A percentile compares a stretch with the other conserved stretches of the same genome.
These are phyloP conservation scores for Busseola fusca DNA, from an alignment of 2,888 invertebrate species.

Conservation along the genomic window DNA sequence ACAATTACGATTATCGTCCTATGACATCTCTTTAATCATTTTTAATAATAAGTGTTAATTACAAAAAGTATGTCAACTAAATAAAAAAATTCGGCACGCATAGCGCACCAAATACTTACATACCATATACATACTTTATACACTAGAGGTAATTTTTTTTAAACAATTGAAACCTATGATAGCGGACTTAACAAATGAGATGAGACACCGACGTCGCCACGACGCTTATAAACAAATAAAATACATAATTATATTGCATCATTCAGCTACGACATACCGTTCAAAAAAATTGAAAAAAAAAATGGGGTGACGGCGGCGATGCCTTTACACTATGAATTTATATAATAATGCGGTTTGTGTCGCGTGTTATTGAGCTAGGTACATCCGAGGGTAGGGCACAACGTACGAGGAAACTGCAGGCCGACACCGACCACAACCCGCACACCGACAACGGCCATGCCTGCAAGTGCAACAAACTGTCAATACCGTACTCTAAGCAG, in stretches of 20 bases:
- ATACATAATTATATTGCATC: constrained; percentile 63
- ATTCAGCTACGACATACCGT: constrained; percentile 54
- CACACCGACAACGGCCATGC: constrained; percentile 48
- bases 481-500: not conserved
- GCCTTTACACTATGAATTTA: constrained; percentile 72
- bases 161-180: constrained; percentile 75
- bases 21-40: constrained; percentile 78
- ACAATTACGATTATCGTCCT: constrained; percentile 82
- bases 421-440: constrained; percentile 13
- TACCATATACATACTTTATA: constrained; percentile 84
- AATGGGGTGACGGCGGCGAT: constrained; percentile 54
- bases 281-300: constrained; percentile 49
- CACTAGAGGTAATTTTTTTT: constrained; percentile 85
- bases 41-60: constrained; percentile 83
- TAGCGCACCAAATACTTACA: constrained; percentile 84
- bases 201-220: constrained; percentile 63
- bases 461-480: constrained; percentile 5
- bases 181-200: constrained; percentile 70
- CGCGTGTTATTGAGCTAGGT: constrained; percentile 54
- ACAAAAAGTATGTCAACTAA: constrained; percentile 87
- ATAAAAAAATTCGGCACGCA: constrained; percentile 85
- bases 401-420: constrained; percentile 19
- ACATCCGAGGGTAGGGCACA: constrained; percentile 35
- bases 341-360: constrained; percentile 70
- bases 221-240: constrained; percentile 54